Evolutionary conservation across 37 sponge, comb jelly and placozoan species (phyloP), one percentile per base, ranked within the genome.

Genomic region (Ianthella basta): DNA sequence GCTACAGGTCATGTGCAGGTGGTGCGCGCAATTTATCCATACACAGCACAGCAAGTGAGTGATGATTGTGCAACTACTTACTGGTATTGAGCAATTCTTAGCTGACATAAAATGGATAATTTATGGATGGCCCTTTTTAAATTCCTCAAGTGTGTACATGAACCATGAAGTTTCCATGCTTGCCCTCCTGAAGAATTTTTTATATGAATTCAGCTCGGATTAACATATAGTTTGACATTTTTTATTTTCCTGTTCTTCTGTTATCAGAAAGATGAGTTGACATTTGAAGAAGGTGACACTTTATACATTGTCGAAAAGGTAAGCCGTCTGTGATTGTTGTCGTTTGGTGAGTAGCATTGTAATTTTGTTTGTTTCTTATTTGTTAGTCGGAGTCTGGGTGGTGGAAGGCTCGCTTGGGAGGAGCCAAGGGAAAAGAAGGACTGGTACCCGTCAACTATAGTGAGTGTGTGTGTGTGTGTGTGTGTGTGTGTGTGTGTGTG

Each of bases 381-480:
- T 27, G 77, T 34, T 63, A 97, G 89, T 70, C 87, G 66, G 98
- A 95, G 16, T 89, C 86, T 59, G 98, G 96, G 10, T 98, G 98
- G 98, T 94, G 92, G 92, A 86, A 87, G 84, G 98, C 91, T 18
- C 82, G 79, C 60, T 87, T 82, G 74, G 94, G 88, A 24, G 80
- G 35, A 19, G 24, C 53, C 55, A 83, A 83, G 35, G 91, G 86
- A 21, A 91, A 88, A 33, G 83, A 81, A 16, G 98, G 98, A 3
- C 93, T 98, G 30, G 92, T 98, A 20, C 98, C 98, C 5, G 84
- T 81, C 69, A 98, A 98, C 79, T 98, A 98, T 81, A 90, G 96
- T 95, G 37, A 90, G 92, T 84, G n/a, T 19, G 74, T 74, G 32
- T 36, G 21, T 44, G 27, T 57, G 27, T 37, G 72, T 70, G 72